Evolutionary conservation across 1,140 invertebrate species (phyloP).

Genomic region (Lepidurus arcticus): DNA sequence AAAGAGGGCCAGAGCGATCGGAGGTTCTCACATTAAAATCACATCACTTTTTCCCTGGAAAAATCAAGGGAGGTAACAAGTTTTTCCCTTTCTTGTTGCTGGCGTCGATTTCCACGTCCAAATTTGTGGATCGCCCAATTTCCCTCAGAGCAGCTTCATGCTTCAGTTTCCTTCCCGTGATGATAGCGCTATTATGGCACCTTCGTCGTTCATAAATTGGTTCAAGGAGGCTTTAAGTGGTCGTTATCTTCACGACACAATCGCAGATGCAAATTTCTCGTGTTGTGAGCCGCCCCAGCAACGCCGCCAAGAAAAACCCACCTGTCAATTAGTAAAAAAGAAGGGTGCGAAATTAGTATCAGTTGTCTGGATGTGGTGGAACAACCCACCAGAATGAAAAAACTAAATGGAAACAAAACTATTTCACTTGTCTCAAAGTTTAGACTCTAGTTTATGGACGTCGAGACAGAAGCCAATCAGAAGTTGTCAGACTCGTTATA

Average conservation of each 20-base stretch:
- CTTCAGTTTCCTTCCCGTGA: not conserved
- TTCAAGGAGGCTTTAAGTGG: conserved; percentile 18
- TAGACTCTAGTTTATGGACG: not conserved
- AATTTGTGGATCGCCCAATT: not conserved
- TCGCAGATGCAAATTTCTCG: conserved; percentile 18
- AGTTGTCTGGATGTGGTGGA: not conserved
- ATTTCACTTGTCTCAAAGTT: not conserved
- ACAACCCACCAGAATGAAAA: not conserved
- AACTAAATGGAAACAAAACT: not conserved
- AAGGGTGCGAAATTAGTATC: conserved; percentile 7
- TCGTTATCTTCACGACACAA: conserved; percentile 21
- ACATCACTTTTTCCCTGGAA: not conserved
- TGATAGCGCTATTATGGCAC: conserved; percentile 15
- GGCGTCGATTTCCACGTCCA: not conserved
- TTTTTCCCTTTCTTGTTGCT: not conserved
- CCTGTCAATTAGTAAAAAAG: conserved; percentile 12
- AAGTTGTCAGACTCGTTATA: not conserved
- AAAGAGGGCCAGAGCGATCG: not conserved
- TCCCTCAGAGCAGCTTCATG: not conserved
- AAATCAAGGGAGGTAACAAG: not conserved
- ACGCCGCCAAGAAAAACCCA: conserved; percentile 17
- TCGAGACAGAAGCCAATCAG: conserved; percentile 10
- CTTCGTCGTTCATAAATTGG: conserved; percentile 21
- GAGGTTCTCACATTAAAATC: conserved; percentile 16
- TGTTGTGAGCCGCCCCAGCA: conserved; percentile 2